A percentile compares a stretch with the other conserved stretches of the same genome.
These are phyloP conservation scores for Branchinecta lindahli DNA, from an alignment of 1,140 invertebrate species.

Conservation along the genomic window DNA sequence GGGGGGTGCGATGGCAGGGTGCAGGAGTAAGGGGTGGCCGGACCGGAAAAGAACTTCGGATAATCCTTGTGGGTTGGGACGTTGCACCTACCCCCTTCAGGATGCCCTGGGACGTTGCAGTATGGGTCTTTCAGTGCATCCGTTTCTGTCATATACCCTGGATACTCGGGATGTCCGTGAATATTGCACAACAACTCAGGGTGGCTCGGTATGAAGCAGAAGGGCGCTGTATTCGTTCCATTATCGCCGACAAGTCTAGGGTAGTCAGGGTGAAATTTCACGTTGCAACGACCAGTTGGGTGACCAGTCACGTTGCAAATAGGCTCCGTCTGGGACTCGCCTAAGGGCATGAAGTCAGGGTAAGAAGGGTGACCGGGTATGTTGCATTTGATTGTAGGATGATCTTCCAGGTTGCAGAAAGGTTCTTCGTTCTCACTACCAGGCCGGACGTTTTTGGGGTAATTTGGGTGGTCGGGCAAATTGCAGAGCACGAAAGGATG, in stretches of 20 bases:
- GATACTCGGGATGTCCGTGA: conserved; percentile 18
- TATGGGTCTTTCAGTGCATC: conserved; percentile 16
- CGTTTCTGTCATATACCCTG: conserved; percentile 16
- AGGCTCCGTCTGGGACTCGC: conserved; percentile 13
- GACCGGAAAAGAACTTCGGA: conserved; percentile 12
- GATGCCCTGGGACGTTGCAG: conserved; percentile 20
- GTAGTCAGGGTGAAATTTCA: conserved; percentile 17
- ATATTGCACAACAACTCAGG: conserved; percentile 18
- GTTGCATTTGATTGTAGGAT: conserved; percentile 17
- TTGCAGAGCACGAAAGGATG: conserved; percentile 17
- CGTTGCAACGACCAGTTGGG: conserved; percentile 17
- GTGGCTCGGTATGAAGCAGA: conserved; percentile 17
- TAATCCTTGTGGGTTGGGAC: conserved; percentile 14
- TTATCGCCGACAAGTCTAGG: conserved; percentile 13
- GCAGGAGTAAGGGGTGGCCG: conserved; percentile 12
- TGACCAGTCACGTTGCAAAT: conserved; percentile 17
- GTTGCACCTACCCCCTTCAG: conserved; percentile 14
- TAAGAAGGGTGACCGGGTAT: conserved; percentile 19
- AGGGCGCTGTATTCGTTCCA: conserved; percentile 14
- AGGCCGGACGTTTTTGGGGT: conserved; percentile 13
- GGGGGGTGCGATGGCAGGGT: conserved; percentile 10
- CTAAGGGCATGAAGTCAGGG: conserved; percentile 16
- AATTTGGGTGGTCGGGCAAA: conserved; percentile 18
- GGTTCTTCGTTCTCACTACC: conserved; percentile 10
- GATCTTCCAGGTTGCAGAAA: conserved; percentile 17